A percentile compares a stretch with the other conserved stretches of the same genome.
Evolutionary conservation across 2,888 invertebrate genomes (phyloP).

Genomic region (Eutolmus rufibarbis): DNA sequence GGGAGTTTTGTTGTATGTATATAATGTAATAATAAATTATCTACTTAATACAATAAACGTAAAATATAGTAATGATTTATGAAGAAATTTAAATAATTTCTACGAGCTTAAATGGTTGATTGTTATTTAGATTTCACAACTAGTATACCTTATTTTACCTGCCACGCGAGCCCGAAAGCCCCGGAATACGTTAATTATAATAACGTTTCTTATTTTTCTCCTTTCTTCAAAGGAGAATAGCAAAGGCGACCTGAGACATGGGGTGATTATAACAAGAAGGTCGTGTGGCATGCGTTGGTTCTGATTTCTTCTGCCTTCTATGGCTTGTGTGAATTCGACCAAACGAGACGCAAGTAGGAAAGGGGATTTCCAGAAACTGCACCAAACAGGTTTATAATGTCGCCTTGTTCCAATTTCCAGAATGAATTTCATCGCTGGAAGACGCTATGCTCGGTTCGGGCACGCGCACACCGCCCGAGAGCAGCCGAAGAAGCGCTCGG

Average conservation of each 20-base stretch:
- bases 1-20: neutral
- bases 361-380: constrained; percentile 25
- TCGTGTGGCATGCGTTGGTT: constrained; percentile 16
- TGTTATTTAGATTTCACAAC: neutral
- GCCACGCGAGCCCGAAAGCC: neutral
- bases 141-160: neutral
- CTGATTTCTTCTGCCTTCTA: neutral
- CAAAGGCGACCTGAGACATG: neutral
- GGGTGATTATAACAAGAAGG: constrained; percentile 3
- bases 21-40: neutral
- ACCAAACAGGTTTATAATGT: neutral
- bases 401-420: constrained; percentile 18
- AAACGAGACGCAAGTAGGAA: constrained; percentile 2
- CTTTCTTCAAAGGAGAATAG: neutral
- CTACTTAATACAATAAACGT: neutral
- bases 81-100: neutral
- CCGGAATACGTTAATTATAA: neutral
- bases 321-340: neutral
- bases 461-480: constrained; percentile 31
- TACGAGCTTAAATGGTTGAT: neutral
- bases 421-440: neutral
- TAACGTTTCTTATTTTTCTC: neutral
- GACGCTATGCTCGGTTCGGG: constrained; percentile 7
- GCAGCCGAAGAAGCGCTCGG: neutral
- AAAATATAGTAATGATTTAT: neutral